A percentile compares a stretch with the other conserved stretches of the same genome.
phyloP scores from a whole-genome alignment of 1,140 invertebrate genomes.

The Pentalonia nigronervosa region DNA sequence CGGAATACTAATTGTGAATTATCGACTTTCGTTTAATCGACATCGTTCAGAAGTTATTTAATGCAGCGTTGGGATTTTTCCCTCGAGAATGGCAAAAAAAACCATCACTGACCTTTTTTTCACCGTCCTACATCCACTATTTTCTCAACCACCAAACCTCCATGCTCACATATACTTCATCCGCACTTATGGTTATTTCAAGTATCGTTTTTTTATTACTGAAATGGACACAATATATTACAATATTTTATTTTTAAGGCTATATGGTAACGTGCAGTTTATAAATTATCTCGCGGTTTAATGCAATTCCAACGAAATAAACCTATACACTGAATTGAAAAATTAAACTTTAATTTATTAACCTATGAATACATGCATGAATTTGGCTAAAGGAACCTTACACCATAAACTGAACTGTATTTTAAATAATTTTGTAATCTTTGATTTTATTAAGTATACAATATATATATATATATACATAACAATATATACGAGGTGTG shows the following conservation, averaged over 20 bases:
- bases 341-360: background rate
- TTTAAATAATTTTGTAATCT: background rate
- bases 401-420: background rate
- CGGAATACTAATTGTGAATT: conserved; percentile 57
- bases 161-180: conserved; percentile 11
- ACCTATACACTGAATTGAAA: background rate
- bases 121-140: background rate
- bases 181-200: conserved; percentile 41
- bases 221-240: background rate
- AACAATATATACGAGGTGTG: background rate
- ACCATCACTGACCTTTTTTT: conserved; percentile 23
- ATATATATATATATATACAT: background rate
- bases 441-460: background rate
- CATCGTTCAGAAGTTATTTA: conserved; percentile 56
- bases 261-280: background rate
- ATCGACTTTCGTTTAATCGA: conserved; percentile 56
- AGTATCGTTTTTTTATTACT: conserved; percentile 42
- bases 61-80: conserved; percentile 43
- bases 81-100: conserved; percentile 8
- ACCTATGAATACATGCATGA: background rate
- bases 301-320: background rate
- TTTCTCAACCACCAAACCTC: conserved; percentile 3
- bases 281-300: background rate
- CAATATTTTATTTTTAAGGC: conserved; percentile 1
- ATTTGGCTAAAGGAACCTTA: background rate